Evolutionary conservation across 2,113 vertebrate species (phyloP).

Genomic region (Spea bombifrons): DNA sequence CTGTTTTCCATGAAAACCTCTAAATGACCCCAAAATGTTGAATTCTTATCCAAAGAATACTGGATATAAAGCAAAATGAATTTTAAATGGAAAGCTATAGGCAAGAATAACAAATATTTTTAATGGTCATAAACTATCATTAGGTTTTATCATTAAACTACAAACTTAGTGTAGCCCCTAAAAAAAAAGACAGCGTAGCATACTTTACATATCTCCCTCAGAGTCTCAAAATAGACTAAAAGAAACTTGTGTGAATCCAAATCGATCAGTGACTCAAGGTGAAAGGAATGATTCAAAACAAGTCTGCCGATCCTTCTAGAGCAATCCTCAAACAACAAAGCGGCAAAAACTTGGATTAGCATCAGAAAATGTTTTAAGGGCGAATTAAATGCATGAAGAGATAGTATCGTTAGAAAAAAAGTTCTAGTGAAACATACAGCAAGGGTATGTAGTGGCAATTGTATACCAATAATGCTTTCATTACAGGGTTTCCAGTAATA

Average conservation of each 20-base stretch:
- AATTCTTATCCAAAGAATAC: too few species aligned
- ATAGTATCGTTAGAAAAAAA: too few species aligned
- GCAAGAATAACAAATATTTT: neutral
- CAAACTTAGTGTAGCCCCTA: neutral
- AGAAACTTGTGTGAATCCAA: constrained; percentile 6
- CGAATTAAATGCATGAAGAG: constrained; percentile 6
- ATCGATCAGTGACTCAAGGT: constrained; percentile 33
- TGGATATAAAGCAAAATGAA: too few species aligned
- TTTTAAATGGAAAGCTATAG: too few species aligned
- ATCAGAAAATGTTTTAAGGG: constrained; percentile 31
- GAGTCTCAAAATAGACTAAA: constrained; percentile 21
- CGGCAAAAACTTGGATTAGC: constrained; percentile 20
- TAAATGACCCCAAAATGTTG: too few species aligned
- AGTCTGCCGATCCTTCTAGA: constrained; percentile 18
- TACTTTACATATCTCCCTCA: neutral
- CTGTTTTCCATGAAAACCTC: too few species aligned
- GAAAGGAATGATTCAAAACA: constrained; percentile 37
- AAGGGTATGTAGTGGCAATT: too few species aligned
- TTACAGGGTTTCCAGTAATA: too few species aligned
- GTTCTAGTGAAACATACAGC: too few species aligned
- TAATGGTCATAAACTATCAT: neutral
- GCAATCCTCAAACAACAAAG: constrained; percentile 12
- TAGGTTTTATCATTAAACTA: too few species aligned
- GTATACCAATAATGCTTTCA: too few species aligned
- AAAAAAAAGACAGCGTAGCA: neutral